A percentile compares a stretch with the other conserved stretches of the same genome.
These are phyloP conservation scores for Hypselothyrea guttata DNA, from an alignment of 2,888 invertebrate genomes.

Conservation along the genomic window DNA sequence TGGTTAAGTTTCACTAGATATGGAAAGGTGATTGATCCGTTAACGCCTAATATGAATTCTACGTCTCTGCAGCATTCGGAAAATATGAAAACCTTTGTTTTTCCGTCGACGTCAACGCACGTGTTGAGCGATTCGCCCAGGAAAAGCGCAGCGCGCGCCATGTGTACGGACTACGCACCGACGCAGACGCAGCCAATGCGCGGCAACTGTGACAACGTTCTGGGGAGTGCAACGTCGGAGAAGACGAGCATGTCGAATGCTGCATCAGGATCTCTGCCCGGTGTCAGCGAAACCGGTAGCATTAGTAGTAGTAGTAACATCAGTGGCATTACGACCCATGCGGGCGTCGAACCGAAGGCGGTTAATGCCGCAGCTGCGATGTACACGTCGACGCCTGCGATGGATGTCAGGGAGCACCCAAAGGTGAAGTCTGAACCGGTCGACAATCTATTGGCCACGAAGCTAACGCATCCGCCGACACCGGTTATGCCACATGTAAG, in stretches of 20 bases:
- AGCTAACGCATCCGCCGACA: constrained; percentile 13
- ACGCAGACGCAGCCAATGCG: constrained; percentile 83
- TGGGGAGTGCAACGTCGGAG: constrained; percentile 31
- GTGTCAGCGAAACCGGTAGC: constrained; percentile 21
- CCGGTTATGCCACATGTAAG: constrained; percentile 42
- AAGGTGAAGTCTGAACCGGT: constrained; percentile 26
- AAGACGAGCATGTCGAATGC: constrained; percentile 21
- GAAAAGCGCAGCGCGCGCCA: constrained; percentile 85
- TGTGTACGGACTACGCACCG: constrained; percentile 86
- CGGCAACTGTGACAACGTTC: constrained; percentile 44
- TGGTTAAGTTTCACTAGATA: no score
- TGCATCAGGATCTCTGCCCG: constrained; percentile 16
- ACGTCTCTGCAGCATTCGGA: constrained; percentile 86
- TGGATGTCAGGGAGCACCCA: constrained; percentile 16
- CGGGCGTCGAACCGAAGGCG: constrained; percentile 13
- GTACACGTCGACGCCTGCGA: constrained; percentile 9
- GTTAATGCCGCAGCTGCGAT: constrained; percentile 15
- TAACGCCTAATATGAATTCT: no score
- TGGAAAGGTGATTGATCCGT: no score
- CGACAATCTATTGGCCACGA: constrained; percentile 32
- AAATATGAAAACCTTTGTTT: constrained; percentile 87
- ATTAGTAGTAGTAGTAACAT: not conserved
- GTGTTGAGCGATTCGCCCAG: constrained; percentile 81
- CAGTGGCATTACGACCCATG: no score
- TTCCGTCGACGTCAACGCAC: constrained; percentile 85